Evolutionary conservation across 2,888 invertebrate genomes (phyloP), one percentile per base, ranked within the genome.

Genomic region (Polietes domitor): DNA sequence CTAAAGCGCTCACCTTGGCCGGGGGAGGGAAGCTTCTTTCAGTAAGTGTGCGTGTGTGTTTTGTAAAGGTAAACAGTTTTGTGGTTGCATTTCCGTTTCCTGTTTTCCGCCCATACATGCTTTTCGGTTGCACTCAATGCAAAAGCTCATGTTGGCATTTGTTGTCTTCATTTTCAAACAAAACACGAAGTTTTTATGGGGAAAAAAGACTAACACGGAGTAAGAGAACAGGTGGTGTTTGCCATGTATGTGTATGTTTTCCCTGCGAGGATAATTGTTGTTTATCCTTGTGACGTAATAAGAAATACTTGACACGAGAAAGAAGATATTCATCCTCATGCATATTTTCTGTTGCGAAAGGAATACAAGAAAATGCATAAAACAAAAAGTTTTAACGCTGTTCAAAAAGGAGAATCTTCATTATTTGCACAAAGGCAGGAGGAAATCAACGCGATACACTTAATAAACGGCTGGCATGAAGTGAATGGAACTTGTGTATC

Each of bases 281-380:
- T 89, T 89, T 89, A 90, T 89, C 89, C 89, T 89, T 88, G 88
- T 87, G 86, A 89, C 88, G 88, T 89, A 15, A 80, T 12, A 74
- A 12, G 19, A 74, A 61, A 63, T 50, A 71, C 73, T 79, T 68
- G 65, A 32, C 55, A 72, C 47, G 50, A 61, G 26, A 1, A 21
- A 53, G 53, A 17, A 53, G 19, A 47, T 37, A 37, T 47, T 15
- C 47, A 12, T 4, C n/a, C 10, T 3, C 19, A 17, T 50, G 50
- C 7, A 50, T 50, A 5, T 50, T 1, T n/a, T 12, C 19, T 1
- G 19, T n/a, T 50, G 50, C 50, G 19, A 50, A 50, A 50, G n/a
- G 19, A 17, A 50, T 43, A 43, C 43, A 5, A 10, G 21, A 53
- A 21, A 21, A 58, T 58, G 2, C 0, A 58, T 58, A 26, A 24